Base-by-base conservation (phyloP, 30 jellyfish, hydroid and myxozoan genomes). In the Chironex yamaguchii region DNA sequence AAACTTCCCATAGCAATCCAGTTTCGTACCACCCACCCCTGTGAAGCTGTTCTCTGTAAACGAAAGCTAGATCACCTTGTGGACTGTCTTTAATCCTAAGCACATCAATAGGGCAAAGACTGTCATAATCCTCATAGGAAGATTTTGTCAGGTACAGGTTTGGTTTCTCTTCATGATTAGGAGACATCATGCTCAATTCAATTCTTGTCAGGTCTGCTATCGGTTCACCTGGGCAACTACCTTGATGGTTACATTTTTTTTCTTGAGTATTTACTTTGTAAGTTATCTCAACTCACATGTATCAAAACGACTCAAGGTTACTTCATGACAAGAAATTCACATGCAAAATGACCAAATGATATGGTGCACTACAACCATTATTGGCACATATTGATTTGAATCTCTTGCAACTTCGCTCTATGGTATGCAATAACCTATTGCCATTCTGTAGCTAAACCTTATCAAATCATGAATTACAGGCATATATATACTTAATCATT, bases 141-240 rank as follows among this genome's bases (percentile, higher is more conserved):
- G 62, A 77, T 31, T 79, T 86, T 20, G 96, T 35, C 23, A 65
- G 49, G 82, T 50, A 78, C 26, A 51, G 53, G 70, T 82, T 21
- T 14, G 94, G 50, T 3, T n/a, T 27, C 42, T 48, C 9, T 35
- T 48, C 94, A 33, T 29, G 34, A 26, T 92, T 91, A 11, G 92
- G 89, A 9, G 95, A 86, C 97, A 81, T 92, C 21, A 92, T 52
- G 42, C 77, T 82, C 98, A 97, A 92, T 6, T 96, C 97, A 33
- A 92, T 54, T 29, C 32, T 68, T 14, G 98, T 92, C 34, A 42
- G 28, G 33, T 92, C 97, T 22, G 97, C 98, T 9, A 79, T 48
- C 0, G 97, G 96, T 53, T 83, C 28, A 20, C 96, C 96, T 26
- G 49, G n/a, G 4, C 68, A 30, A 17, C 96, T 87, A 13, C 63